These are phyloP conservation scores for Acrocyrtus sp. DNA, from an alignment of 2,888 invertebrate species.

Conservation along the genomic window DNA sequence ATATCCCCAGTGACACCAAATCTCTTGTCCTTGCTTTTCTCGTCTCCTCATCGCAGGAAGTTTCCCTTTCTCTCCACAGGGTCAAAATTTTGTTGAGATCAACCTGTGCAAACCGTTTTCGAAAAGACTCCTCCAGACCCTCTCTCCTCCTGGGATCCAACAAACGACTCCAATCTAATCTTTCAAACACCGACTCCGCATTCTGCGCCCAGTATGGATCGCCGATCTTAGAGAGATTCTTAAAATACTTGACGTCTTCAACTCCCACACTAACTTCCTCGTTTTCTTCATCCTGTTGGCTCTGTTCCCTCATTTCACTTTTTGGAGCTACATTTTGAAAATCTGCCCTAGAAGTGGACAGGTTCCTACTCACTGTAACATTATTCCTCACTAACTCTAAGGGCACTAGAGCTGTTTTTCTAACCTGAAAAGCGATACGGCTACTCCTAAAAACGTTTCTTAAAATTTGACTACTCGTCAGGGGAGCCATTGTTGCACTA, in stretches of 20 bases:
- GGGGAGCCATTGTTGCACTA: too few species aligned
- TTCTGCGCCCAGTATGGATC: slow-evolving; percentile 41
- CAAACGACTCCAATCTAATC: slow-evolving; percentile 73
- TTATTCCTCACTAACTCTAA: neutral
- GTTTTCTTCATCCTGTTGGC: too few species aligned
- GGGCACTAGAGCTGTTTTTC: too few species aligned
- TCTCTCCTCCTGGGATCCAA: slow-evolving; percentile 72
- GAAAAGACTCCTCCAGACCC: slow-evolving; percentile 75
- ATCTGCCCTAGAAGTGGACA: too few species aligned
- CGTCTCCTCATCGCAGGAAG: slow-evolving; percentile 8
- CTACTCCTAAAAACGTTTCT: too few species aligned
- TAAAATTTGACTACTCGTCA: too few species aligned
- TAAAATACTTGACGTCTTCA: slow-evolving; percentile 36
- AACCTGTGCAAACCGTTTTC: slow-evolving; percentile 75
- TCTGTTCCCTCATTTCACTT: too few species aligned
- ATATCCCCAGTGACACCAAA: slow-evolving; percentile 72
- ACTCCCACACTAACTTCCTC: neutral
- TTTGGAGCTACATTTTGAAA: too few species aligned
- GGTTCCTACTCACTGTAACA: too few species aligned
- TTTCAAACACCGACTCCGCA: slow-evolving; percentile 37
- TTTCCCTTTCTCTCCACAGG: slow-evolving; percentile 66
- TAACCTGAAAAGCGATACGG: too few species aligned
- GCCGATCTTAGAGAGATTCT: slow-evolving; percentile 27
- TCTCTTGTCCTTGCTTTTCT: slow-evolving; percentile 64
- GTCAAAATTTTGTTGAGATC: slow-evolving; percentile 65